Evolutionary conservation across 1,140 invertebrate genomes (phyloP).

Genomic region (Spodoptera frugiperda): DNA sequence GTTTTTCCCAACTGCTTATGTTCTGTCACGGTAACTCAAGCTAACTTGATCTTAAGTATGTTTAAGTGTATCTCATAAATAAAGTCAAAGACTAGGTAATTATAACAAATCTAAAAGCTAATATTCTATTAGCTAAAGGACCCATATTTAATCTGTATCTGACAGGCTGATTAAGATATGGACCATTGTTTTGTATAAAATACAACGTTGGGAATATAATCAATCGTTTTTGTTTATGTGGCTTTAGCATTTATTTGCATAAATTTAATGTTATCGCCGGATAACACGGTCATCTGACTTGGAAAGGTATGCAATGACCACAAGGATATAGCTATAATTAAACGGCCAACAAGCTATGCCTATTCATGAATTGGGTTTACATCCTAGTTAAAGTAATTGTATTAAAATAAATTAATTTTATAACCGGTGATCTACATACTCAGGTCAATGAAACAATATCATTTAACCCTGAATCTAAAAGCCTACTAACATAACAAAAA

Average conservation of each 20-base stretch:
- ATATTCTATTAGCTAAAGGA: constrained; percentile 35
- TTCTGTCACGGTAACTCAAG: too few species aligned
- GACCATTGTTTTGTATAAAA: constrained; percentile 46
- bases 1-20: too few species aligned
- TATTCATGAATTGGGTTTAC: too few species aligned
- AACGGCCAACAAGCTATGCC: background rate
- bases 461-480: too few species aligned
- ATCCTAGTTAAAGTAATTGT: too few species aligned
- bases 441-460: too few species aligned
- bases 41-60: too few species aligned
- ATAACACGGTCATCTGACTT: constrained; percentile 20
- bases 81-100: background rate
- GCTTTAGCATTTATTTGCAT: constrained; percentile 41
- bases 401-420: too few species aligned
- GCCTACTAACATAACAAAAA: too few species aligned
- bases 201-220: constrained; percentile 30
- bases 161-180: constrained; percentile 47
- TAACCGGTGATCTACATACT: too few species aligned
- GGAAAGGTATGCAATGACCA: constrained; percentile 23
- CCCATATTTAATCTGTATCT: constrained; percentile 25
- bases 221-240: constrained; percentile 44
- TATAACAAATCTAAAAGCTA: constrained; percentile 28
- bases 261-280: constrained; percentile 46
- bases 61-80: too few species aligned
- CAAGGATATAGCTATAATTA: background rate